Evolutionary conservation across 1,140 invertebrate genomes (phyloP).

Genomic region (Oscheius sp.): DNA sequence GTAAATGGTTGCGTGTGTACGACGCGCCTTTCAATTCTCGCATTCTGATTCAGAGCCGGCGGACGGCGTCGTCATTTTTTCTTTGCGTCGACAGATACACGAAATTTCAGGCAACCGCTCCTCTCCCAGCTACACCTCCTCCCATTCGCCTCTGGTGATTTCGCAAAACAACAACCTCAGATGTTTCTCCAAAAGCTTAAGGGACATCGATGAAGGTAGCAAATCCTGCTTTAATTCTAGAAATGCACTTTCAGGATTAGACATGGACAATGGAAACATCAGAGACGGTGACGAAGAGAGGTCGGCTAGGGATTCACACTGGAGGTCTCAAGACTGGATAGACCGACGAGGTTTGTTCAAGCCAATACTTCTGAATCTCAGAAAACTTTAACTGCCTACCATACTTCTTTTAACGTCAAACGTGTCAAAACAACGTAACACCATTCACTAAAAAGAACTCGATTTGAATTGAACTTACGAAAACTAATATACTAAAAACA

Average conservation of each 20-base stretch:
- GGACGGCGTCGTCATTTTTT: too few relatives aligned
- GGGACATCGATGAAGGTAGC: slow-evolving; percentile 1
- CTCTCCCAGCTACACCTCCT: slow-evolving; percentile 4
- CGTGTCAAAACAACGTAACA: too few relatives aligned
- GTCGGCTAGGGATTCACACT: slow-evolving; percentile 6
- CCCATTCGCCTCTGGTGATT: slow-evolving; percentile 11
- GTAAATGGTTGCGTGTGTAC: too few relatives aligned
- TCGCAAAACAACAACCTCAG: not conserved
- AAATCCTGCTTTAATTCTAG: not conserved
- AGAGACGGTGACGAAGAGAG: slow-evolving; percentile 18
- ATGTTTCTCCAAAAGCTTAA: slow-evolving; percentile 4
- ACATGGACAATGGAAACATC: slow-evolving; percentile 26
- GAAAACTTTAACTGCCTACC: not conserved
- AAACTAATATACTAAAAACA: too few relatives aligned
- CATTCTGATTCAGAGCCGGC: too few relatives aligned
- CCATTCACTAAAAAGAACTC: too few relatives aligned
- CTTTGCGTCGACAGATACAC: too few relatives aligned
- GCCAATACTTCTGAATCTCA: not conserved
- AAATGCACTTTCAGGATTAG: not conserved
- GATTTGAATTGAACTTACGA: too few relatives aligned
- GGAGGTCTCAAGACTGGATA: slow-evolving; percentile 14
- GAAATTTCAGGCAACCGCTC: slow-evolving; percentile 19
- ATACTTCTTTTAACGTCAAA: too few relatives aligned
- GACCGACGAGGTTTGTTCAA: slow-evolving; percentile 3
- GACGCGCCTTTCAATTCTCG: too few relatives aligned